Percentiles rank a stretch among this genome's conserved stretches.
Conservation (phyloP, 2,888 invertebrate genomes). For the Notodonta ziczac region DNA sequence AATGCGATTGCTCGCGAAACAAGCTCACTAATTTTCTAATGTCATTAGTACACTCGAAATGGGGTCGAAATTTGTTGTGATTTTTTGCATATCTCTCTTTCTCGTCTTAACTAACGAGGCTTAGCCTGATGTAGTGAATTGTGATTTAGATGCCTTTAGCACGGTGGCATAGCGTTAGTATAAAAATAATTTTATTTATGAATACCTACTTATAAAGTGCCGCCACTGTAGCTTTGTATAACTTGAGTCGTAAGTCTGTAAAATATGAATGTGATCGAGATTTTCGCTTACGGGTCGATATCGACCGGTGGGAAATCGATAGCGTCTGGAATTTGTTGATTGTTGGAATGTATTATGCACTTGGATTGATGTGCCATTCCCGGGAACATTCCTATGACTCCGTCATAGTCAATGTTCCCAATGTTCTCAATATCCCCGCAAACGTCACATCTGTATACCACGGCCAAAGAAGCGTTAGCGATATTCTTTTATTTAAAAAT, state of each 20-base stretch:
- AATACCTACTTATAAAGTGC: slow-evolving; percentile 48
- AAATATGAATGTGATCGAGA: slow-evolving; percentile 28
- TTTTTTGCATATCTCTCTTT: slow-evolving; percentile 75
- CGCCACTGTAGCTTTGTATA: slow-evolving; percentile 72
- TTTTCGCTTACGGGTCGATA: background rate
- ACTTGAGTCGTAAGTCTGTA: slow-evolving; percentile 45
- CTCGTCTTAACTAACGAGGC: slow-evolving; percentile 60
- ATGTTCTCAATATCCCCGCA: too few relatives aligned
- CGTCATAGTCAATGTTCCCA: too few relatives aligned
- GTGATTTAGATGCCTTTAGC: slow-evolving; percentile 82
- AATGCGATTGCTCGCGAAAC: slow-evolving; percentile 23
- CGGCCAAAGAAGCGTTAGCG: too few relatives aligned
- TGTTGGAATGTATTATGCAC: too few relatives aligned
- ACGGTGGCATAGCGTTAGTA: slow-evolving; percentile 51
- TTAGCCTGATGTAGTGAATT: slow-evolving; percentile 71
- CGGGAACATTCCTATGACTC: too few relatives aligned
- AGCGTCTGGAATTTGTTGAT: too few relatives aligned
- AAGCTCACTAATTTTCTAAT: slow-evolving; percentile 24
- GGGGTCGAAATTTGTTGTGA: slow-evolving; percentile 68
- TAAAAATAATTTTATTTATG: slow-evolving; percentile 32
- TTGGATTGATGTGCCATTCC: too few relatives aligned
- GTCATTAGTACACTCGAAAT: slow-evolving; percentile 15
- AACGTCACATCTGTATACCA: too few relatives aligned
- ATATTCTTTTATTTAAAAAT: too few relatives aligned
- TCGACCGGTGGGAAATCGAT: too few relatives aligned